These are phyloP conservation scores for mouse (Mus musculus) DNA, from an alignment of 2,113 vertebrate genomes.

Conservation along the genomic window DNA sequence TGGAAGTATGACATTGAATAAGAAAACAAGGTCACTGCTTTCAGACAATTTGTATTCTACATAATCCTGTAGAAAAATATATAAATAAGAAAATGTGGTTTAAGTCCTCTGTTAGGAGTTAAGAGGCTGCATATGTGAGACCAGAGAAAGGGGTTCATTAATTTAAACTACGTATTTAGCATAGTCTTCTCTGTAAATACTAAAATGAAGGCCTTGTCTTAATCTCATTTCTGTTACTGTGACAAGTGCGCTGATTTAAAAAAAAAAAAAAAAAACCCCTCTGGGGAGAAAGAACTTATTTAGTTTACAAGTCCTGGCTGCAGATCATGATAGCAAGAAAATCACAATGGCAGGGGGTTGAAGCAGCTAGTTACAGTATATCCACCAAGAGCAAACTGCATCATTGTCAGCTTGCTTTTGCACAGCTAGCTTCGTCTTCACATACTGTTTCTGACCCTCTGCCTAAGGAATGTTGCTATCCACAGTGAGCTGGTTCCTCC, in stretches of 20 bases:
- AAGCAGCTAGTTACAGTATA: neutral
- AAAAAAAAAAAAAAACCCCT: neutral
- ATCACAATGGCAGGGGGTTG: neutral
- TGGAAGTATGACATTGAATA: neutral
- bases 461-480: neutral
- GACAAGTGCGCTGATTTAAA: too few relatives aligned
- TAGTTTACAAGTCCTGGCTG: neutral
- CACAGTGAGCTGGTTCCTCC: neutral
- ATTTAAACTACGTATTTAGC: neutral
- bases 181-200: neutral
- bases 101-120: neutral
- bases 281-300: neutral
- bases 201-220: neutral
- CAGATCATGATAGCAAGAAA: neutral
- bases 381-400: neutral
- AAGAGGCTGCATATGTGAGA: neutral
- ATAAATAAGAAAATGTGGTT: neutral
- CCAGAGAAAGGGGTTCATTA: neutral
- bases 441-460: neutral
- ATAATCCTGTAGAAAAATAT: slow-evolving; percentile 22
- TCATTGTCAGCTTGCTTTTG: neutral
- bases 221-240: neutral
- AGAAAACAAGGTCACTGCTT: neutral
- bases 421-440: neutral
- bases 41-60: neutral